phyloP scores from a whole-genome alignment of 2,113 vertebrate species.

The Astatotilapia flaviijosephi region DNA sequence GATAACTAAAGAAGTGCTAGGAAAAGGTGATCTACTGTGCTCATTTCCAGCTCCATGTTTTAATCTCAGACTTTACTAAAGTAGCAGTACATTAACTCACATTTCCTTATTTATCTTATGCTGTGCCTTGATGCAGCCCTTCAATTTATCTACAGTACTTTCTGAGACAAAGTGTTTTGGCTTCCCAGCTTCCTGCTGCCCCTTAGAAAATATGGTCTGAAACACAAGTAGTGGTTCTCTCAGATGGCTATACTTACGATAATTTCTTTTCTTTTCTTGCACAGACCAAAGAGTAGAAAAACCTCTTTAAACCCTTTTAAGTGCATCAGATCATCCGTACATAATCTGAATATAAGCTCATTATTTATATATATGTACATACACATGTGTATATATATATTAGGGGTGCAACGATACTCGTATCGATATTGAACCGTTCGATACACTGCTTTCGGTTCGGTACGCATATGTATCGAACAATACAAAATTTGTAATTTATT shows the following conservation, averaged over 20 bases:
- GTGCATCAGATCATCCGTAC: neutral
- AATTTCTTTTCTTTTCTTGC: neutral
- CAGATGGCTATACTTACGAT: neutral
- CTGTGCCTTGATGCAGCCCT: neutral
- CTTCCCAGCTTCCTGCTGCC: neutral
- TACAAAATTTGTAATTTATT: too few relatives aligned
- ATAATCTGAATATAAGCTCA: neutral
- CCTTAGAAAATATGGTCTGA: neutral
- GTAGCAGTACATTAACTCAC: neutral
- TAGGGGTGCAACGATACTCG: too few relatives aligned
- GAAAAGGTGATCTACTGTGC: neutral
- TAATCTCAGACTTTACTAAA: neutral
- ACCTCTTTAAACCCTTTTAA: neutral
- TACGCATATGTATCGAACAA: too few relatives aligned
- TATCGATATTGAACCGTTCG: too few relatives aligned
- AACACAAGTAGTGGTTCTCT: neutral
- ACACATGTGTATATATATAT: too few relatives aligned
- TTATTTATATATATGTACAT: neutral
- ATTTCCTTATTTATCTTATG: neutral
- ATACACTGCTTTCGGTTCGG: too few relatives aligned
- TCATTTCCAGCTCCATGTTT: neutral
- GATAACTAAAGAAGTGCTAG: neutral
- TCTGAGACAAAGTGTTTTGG: neutral
- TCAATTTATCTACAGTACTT: neutral
- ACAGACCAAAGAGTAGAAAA: neutral